Conservation (phyloP, 2,797 vertebrate species). For the Cossypha dichroa region DNA sequence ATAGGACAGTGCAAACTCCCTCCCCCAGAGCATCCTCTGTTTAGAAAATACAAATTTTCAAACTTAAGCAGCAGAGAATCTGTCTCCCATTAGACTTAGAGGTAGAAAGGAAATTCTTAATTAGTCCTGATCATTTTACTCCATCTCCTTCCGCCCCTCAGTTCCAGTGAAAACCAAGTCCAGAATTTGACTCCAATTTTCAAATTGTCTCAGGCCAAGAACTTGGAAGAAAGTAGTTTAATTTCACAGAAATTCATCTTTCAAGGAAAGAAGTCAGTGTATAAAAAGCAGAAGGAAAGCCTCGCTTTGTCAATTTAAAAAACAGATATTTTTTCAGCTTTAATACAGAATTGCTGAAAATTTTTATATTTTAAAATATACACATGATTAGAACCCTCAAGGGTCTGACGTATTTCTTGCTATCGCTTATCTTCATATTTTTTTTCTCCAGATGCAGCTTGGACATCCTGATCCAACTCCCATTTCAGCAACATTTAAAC, state of each 20-base stretch:
- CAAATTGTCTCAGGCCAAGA: background rate
- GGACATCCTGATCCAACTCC: background rate
- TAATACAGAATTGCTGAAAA: background rate
- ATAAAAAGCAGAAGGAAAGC: background rate
- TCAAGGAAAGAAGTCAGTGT: background rate
- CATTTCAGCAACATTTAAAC: background rate
- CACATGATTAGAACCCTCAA: background rate
- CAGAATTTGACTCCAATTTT: background rate
- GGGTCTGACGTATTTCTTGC: background rate
- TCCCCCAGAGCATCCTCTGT: background rate
- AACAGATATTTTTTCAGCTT: rapidly evolving
- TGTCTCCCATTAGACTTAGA: background rate
- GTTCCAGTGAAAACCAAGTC: background rate
- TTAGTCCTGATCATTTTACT: background rate
- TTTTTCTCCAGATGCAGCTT: background rate
- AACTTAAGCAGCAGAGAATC: background rate
- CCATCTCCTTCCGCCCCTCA: background rate
- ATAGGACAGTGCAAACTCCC: background rate
- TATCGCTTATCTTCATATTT: background rate
- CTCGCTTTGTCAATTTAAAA: background rate
- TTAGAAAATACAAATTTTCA: background rate
- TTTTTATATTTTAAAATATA: background rate
- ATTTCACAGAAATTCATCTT: background rate
- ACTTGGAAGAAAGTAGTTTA: background rate
- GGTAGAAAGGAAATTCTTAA: background rate